Base-by-base conservation (phyloP, 2,888 invertebrate species). In the Opisthograptis luteolata region DNA sequence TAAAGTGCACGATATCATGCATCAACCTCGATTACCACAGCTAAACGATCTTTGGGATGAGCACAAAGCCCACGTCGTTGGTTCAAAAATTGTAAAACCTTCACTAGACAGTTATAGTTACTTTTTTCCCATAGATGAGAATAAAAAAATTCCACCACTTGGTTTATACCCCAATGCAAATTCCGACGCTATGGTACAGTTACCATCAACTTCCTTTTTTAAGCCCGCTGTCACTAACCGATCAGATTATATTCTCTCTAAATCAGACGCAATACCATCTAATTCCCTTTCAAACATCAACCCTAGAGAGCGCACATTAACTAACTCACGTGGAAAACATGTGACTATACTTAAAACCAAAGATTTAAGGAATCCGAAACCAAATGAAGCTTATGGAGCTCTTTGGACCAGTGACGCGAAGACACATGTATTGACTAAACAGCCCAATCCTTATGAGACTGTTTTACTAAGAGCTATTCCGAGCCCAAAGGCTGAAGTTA, bases 371-470 rank as follows among this genome's bases (percentile, higher is more conserved):
- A 43, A 53, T 5, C 42, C 54, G 13, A 73, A 68, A 55, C 58
- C 63, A 31, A 68, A 55, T 42, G 46, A 54, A 36, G 66, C 70
- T 14, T 58, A 55, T 34, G 62, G 68, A 46, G 32, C 37, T 9
- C 14, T 68, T 17, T 75, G 79, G 80, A 58, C 50, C 20, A 60
- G 70, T 39, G 64, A 70, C 25, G 52, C 60, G 5, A 73, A 75
- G 34, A 53, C 65, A 12, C 81, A 86, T 47, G 61, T 84, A 14
- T 54, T 83, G 51, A 76, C 72, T 9, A 83, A 84, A 76, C 66
- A 69, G 19, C 82, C 81, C 1, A 84, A 75, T 59, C 81, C 86
- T 43, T 85, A 87, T 52, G 84, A 87, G 58, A 85, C 82, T 19
- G 83, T 88, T 30, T 61, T 87, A 14, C 65, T 81, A 22, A 74